These are phyloP conservation scores for Delphinus delphis DNA, from an alignment of 2,113 vertebrate genomes.

Conservation along the genomic window DNA sequence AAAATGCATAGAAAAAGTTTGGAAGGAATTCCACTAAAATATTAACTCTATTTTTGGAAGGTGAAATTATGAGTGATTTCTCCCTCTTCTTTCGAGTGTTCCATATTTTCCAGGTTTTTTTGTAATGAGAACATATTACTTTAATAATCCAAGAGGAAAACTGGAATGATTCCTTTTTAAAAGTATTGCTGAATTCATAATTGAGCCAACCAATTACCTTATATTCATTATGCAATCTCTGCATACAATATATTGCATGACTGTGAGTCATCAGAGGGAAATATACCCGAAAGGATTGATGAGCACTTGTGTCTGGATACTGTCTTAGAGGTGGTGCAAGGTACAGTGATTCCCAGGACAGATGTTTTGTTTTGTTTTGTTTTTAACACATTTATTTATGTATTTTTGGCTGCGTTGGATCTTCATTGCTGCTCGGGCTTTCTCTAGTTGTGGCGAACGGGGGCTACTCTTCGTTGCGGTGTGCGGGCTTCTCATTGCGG, in stretches of 20 bases:
- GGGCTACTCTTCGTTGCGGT: too few relatives aligned
- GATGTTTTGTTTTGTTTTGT: too few relatives aligned
- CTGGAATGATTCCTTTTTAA: neutral
- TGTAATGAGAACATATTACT: neutral
- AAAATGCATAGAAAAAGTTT: neutral
- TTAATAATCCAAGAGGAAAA: neutral
- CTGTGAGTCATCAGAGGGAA: neutral
- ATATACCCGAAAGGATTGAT: neutral
- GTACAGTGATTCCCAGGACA: neutral
- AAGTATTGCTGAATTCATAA: constrained; percentile 17
- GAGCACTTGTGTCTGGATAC: neutral
- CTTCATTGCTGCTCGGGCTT: too few relatives aligned
- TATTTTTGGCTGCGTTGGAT: too few relatives aligned
- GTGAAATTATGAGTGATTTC: neutral
- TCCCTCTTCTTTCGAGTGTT: neutral
- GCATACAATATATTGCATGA: neutral
- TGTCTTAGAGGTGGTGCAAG: neutral
- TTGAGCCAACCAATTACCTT: neutral
- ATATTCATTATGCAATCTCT: neutral
- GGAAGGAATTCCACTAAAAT: constrained; percentile 27
- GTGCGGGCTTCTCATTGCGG: too few relatives aligned
- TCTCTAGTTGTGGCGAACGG: too few relatives aligned
- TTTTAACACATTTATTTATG: too few relatives aligned
- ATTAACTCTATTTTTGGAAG: constrained; percentile 7
- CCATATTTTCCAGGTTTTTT: neutral